Evolutionary conservation across 2,797 vertebrate genomes (phyloP).

Genomic region (Rhynchotus rufescens): DNA sequence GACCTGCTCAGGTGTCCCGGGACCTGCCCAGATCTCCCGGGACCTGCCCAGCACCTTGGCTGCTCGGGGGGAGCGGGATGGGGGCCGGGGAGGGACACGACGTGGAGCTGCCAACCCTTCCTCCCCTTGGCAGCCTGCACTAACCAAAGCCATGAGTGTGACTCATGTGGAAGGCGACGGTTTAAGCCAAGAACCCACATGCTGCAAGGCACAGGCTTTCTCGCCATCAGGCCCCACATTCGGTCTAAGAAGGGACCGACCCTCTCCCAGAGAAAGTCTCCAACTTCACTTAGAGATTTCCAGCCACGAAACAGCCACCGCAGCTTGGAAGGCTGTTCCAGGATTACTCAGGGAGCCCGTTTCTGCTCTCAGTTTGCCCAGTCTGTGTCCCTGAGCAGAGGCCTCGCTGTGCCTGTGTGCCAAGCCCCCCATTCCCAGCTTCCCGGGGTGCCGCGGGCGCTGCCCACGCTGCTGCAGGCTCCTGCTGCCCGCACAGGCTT

Average conservation of each 20-base stretch:
- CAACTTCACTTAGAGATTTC: background rate
- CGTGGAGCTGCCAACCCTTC: background rate
- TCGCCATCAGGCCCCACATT: background rate
- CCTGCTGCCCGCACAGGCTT: background rate
- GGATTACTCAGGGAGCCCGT: background rate
- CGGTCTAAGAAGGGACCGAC: too few relatives aligned
- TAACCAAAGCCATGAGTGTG: background rate
- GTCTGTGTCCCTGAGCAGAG: background rate
- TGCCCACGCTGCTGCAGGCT: background rate
- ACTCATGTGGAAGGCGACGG: background rate
- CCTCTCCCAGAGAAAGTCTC: background rate
- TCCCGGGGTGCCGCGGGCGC: background rate
- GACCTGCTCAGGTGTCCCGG: too few relatives aligned
- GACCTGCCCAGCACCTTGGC: background rate
- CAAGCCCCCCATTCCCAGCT: background rate
- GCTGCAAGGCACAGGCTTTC: background rate
- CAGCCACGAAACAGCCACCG: background rate
- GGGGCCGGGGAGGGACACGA: too few relatives aligned
- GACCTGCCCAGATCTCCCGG: too few relatives aligned
- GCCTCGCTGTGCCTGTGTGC: background rate
- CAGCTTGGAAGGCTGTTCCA: background rate
- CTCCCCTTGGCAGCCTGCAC: background rate
- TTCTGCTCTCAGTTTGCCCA: background rate
- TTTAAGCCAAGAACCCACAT: background rate
- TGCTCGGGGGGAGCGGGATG: background rate